phyloP scores from a whole-genome alignment of 2,113 vertebrate species.

The Fulica atra region DNA sequence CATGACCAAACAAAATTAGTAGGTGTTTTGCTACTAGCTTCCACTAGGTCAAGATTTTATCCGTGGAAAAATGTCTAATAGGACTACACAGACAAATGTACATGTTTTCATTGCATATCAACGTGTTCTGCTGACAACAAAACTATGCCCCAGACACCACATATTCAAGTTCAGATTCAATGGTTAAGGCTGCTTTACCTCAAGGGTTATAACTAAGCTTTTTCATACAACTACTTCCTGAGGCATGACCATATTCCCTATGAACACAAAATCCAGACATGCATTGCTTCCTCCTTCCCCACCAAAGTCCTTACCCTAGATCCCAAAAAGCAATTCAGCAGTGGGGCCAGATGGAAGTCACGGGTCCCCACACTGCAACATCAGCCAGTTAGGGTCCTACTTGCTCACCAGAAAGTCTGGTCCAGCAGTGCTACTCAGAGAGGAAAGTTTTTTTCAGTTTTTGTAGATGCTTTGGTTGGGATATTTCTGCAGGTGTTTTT shows the following conservation, averaged over 20 bases:
- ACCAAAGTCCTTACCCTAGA: neutral
- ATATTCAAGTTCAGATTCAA: neutral
- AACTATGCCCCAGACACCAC: neutral
- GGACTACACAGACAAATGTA: neutral
- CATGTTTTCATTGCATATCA: neutral
- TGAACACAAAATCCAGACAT: neutral
- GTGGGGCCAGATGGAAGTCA: neutral
- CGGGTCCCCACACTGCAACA: accelerated
- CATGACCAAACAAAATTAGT: neutral
- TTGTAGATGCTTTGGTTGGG: neutral
- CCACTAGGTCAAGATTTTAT: neutral
- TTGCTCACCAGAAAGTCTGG: neutral
- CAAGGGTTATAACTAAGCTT: neutral
- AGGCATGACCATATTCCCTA: neutral
- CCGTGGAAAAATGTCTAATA: neutral
- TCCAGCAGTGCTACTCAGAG: neutral
- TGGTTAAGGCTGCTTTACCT: neutral
- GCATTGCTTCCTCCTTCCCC: neutral
- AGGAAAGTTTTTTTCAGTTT: neutral
- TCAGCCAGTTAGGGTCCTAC: neutral
- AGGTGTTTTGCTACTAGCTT: neutral
- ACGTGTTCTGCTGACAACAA: neutral
- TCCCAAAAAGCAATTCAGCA: neutral
- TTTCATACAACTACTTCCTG: neutral
- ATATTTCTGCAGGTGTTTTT: neutral